These are phyloP conservation scores for Pyrrhosoma nymphula DNA, from an alignment of 2,888 invertebrate species.

Conservation along the genomic window DNA sequence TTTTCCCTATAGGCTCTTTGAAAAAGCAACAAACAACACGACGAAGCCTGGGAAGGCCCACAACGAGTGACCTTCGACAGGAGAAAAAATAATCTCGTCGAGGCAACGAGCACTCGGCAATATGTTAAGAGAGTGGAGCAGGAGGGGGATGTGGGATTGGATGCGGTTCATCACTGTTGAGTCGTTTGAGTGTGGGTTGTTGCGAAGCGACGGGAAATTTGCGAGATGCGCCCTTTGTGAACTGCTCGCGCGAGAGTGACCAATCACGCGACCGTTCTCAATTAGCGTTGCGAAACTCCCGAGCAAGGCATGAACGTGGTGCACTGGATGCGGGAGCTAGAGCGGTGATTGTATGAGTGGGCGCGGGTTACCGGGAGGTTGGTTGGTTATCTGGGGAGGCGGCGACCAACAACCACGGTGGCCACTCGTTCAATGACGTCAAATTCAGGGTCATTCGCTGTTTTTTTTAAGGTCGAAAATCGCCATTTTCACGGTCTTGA, in stretches of 20 bases:
- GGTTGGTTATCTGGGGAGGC: neutral
- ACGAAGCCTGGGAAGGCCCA: too few relatives aligned
- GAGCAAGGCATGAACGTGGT: neutral
- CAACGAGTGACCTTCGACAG: neutral
- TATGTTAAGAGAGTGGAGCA: neutral
- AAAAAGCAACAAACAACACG: too few relatives aligned
- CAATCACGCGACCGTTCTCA: neutral
- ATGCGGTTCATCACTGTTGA: neutral
- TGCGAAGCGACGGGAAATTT: slow-evolving; percentile 25
- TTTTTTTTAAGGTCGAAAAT: too few relatives aligned
- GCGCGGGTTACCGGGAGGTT: neutral
- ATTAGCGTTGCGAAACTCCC: slow-evolving; percentile 3
- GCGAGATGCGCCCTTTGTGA: neutral
- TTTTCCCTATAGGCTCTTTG: too few relatives aligned
- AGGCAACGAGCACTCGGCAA: neutral
- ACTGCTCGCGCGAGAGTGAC: neutral
- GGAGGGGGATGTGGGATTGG: neutral
- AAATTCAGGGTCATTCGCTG: too few relatives aligned
- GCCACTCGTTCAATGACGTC: too few relatives aligned
- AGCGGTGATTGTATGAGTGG: neutral
- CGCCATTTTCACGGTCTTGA: too few relatives aligned
- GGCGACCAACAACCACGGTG: too few relatives aligned
- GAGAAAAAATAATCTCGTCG: neutral
- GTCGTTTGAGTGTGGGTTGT: neutral
- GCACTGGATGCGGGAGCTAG: neutral